Evolutionary conservation across 2,797 vertebrate genomes (phyloP).

Genomic region (Danio albolineatus): DNA sequence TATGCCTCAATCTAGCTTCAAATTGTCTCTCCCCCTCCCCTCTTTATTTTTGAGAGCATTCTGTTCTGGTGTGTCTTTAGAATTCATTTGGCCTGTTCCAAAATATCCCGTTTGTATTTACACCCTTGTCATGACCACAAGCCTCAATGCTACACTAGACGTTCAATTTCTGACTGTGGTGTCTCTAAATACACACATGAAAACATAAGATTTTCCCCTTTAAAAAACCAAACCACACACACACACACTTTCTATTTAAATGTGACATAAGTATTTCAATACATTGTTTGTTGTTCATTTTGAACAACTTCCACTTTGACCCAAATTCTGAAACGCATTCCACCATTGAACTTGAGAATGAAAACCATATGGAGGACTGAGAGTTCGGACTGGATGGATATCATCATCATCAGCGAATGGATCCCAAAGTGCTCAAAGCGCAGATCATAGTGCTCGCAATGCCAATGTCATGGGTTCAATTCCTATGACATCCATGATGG

Average conservation of each 20-base stretch:
- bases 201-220: constrained; percentile 16
- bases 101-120: constrained; percentile 70
- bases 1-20: constrained; percentile 54
- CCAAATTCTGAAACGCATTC: constrained; percentile 71
- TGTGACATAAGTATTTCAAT: constrained; percentile 48
- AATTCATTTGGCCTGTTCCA: constrained; percentile 47
- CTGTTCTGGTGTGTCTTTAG: constrained; percentile 13
- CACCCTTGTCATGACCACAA: constrained; percentile 65
- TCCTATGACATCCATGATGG: background rate
- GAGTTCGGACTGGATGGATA: constrained; percentile 53
- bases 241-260: constrained; percentile 33
- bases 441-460: background rate
- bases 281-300: constrained; percentile 48
- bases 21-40: constrained; percentile 3
- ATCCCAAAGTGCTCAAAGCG: constrained; percentile 17
- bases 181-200: constrained; percentile 41
- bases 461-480: background rate
- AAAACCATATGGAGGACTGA: constrained; percentile 69
- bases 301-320: constrained; percentile 68
- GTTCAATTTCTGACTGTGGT: constrained; percentile 57
- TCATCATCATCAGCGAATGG: constrained; percentile 46
- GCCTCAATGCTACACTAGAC: constrained; percentile 62
- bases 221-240: background rate
- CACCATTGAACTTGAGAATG: constrained; percentile 68
- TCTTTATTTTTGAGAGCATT: constrained; percentile 17